Base-by-base conservation (phyloP, 2,113 vertebrate genomes). In the Rostratula benghalensis region DNA sequence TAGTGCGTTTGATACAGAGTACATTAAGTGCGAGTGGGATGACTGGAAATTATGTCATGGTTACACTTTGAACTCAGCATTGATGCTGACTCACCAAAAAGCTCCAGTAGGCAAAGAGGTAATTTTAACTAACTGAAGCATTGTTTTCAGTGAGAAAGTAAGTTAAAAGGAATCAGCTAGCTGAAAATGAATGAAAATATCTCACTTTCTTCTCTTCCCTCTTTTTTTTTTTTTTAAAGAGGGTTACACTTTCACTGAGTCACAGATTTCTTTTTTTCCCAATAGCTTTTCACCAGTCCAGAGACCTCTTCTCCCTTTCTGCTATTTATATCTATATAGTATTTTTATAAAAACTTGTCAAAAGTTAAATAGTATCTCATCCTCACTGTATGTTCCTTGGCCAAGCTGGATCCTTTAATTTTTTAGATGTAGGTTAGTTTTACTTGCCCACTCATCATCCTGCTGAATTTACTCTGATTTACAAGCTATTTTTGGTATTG, bases 1-100 rank as follows among this genome's bases (percentile, higher is more conserved):
- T 27, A 37, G 28, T 2, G 1, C 0, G 3, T 51, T 89, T 67
- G 56, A 77, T 83, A 41, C 31, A 22, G 2, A 2, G 1, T 77
- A 9, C 45, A 9, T 76, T 50, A 75, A 65, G 22, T 67, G 56
- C 61, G 73, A 75, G 51, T 74, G 80, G 77, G 73, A 35, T 65
- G 50, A 22, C 64, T 63, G 73, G 17, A 79, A 54, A 39, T 92
- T 81, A 59, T 54, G 64, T 45, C 51, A n/a, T 10, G 3, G 25
- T 50, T 70, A 22, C 5, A 2, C 82, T 88, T 65, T 46, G 70
- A 87, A 60, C 54, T 90, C 3, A 5, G 30, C 48, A 24, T 28
- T 64, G 56, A 9, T 83, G 59, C 48, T 80, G 71, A 67, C 27
- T 81, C 50, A 67, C 11, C 57, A n/a, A 30, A 90, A 76, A 63